Base-by-base conservation (phyloP, 2,888 invertebrate genomes). In the Rhagium mordax region DNA sequence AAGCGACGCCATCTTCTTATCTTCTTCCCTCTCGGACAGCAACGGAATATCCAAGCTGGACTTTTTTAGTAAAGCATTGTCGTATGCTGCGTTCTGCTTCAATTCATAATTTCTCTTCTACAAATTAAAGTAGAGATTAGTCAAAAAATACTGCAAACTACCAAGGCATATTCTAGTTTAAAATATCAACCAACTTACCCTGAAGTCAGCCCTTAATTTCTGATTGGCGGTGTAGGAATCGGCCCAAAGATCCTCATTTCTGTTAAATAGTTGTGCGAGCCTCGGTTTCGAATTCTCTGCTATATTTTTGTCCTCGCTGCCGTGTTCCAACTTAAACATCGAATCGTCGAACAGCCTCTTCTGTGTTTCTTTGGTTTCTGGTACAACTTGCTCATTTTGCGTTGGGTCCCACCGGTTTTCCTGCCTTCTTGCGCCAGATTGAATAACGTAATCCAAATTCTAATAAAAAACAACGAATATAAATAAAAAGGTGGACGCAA, bases 391-490 rank as follows among this genome's bases (percentile, higher is more conserved):
- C 60, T 95, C 98, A 90, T 99, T 98, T 81, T 97, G 94, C 33
- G 94, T 93, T 0, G 99, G 98, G 88, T 99, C 99, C 98, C 99
- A 99, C 78, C 99, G 91, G 86, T 97, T 97, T 87, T 99, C 99
- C 88, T 99, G 99, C 0, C 99, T 89, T 80, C 97, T 91, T 2
- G 99, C 99, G 0, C 99, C 99, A 67, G 95, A 96, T 15, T 98
- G 91, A 83, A 99, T 96, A 0, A 96, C 94, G 90, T 99, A 99
- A 87, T 99, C 99, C 81, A 99, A 90, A 89, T 99, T 99, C 96
- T 97, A 87, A 20, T 41, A 91, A 90, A 47, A 77, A 74, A 57
- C n/a, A 55, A 62, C 27, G n/a, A 13, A 15, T 27, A 57, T 27
- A 57, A 57, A 6, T 6, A 7, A 7, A 27, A 15, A 3, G n/a